phyloP scores from a whole-genome alignment of 2,797 vertebrate genomes.

The Gallinago nigripennis region DNA sequence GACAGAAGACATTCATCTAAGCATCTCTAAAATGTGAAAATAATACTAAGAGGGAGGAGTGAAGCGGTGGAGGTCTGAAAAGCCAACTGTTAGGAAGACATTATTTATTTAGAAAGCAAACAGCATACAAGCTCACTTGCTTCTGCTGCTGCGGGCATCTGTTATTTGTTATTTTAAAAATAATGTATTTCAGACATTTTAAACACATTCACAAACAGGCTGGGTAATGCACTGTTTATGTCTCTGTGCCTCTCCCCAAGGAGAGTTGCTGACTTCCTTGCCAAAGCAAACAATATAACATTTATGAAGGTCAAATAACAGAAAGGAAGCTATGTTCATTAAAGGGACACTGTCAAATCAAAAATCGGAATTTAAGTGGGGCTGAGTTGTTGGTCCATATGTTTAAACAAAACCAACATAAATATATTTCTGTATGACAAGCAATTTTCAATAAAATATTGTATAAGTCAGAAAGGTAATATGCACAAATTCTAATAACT shows the following conservation, averaged over 20 bases:
- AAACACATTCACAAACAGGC: constrained; percentile 12
- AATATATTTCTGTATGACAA: background rate
- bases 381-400: background rate
- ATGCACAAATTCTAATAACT: background rate
- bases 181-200: constrained; percentile 40
- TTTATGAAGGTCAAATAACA: constrained; percentile 37
- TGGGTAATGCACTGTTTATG: constrained; percentile 23
- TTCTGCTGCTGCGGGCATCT: constrained; percentile 25
- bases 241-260: constrained; percentile 33
- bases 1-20: background rate
- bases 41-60: background rate
- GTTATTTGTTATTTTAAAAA: constrained; percentile 36
- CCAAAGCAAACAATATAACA: constrained; percentile 53
- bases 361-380: background rate
- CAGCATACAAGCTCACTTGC: background rate
- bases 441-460: background rate
- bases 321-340: constrained; percentile 10
- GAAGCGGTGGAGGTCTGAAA: constrained; percentile 14
- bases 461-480: background rate
- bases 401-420: background rate
- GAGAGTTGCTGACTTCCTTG: constrained; percentile 19
- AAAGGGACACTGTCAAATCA: background rate
- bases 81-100: background rate
- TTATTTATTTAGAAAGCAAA: constrained; percentile 55
- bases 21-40: background rate